Conservation (phyloP, 2,888 invertebrate genomes). For the Drosophila barbarae region DNA sequence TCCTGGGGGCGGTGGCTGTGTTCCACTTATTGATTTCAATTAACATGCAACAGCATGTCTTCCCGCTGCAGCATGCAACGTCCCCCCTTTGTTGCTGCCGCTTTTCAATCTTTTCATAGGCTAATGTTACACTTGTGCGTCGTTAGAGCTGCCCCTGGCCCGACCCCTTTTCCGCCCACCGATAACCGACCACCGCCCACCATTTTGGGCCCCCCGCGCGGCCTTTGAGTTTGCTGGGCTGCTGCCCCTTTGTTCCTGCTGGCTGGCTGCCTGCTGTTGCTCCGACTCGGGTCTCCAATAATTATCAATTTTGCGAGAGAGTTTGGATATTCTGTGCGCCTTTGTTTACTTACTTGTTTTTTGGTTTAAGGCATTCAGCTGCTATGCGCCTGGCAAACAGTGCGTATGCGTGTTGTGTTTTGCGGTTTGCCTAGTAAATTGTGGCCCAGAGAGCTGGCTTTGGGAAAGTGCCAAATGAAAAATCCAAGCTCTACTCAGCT, state of each 20-base stretch:
- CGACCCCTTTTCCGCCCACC: background rate
- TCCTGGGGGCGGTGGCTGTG: constrained; percentile 35
- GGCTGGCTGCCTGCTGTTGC: constrained; percentile 6
- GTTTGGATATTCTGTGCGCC: constrained; percentile 44
- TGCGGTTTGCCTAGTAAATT: constrained; percentile 54
- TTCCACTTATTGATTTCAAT: constrained; percentile 75
- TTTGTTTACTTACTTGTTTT: constrained; percentile 74
- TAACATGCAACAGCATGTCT: constrained; percentile 76
- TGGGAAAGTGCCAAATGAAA: constrained; percentile 31
- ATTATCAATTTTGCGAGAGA: constrained; percentile 48
- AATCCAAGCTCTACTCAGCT: constrained; percentile 31
- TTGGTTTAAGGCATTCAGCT: constrained; percentile 62
- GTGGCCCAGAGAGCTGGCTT: constrained; percentile 49
- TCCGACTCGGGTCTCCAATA: constrained; percentile 36
- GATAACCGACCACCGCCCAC: constrained; percentile 6
- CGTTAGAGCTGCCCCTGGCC: constrained; percentile 56
- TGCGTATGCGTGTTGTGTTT: constrained; percentile 65
- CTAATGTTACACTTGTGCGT: constrained; percentile 74
- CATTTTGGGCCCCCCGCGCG: constrained; percentile 4
- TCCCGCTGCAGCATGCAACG: constrained; percentile 61
- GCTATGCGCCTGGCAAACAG: constrained; percentile 59
- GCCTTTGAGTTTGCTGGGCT: constrained; percentile 6
- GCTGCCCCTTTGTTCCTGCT: constrained; percentile 15
- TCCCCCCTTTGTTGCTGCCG: constrained; percentile 48
- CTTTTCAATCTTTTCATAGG: constrained; percentile 72